A percentile compares a stretch with the other conserved stretches of the same genome.
These are phyloP conservation scores for Pholis gunnellus DNA, from an alignment of 2,113 vertebrate species.

Conservation along the genomic window DNA sequence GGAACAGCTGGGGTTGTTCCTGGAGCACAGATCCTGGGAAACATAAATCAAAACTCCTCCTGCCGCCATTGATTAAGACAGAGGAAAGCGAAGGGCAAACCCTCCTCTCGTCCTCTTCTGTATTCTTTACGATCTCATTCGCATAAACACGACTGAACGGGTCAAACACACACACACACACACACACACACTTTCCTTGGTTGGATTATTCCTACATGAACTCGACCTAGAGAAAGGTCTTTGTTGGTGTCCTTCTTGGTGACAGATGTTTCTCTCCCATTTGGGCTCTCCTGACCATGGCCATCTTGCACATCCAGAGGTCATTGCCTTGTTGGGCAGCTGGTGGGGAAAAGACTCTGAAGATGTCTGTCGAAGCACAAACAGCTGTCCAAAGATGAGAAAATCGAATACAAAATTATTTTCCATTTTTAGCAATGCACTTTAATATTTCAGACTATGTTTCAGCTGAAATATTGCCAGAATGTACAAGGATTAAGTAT, in stretches of 20 bases:
- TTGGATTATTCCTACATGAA: not conserved
- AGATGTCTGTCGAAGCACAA: not conserved
- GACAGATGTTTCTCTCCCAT: conserved; percentile 5
- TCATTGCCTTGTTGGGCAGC: not conserved
- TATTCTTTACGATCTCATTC: conserved; percentile 26
- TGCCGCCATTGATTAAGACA: conserved; percentile 33
- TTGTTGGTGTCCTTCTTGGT: conserved; percentile 3
- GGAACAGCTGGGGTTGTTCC: conserved; percentile 64
- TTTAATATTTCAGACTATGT: not conserved
- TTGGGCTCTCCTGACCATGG: conserved; percentile 28
- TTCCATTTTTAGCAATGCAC: not conserved
- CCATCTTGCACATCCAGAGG: not conserved
- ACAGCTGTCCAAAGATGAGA: not conserved
- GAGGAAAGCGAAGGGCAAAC: conserved; percentile 20
- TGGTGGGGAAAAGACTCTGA: conserved; percentile 2
- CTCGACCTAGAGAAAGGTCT: not conserved
- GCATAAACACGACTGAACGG: not conserved
- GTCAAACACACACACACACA: not conserved
- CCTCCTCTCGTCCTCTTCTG: conserved; percentile 2
- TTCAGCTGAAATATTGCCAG: not conserved
- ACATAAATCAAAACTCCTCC: conserved; percentile 63
- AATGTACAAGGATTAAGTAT: not conserved
- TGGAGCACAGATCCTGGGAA: conserved; percentile 46
- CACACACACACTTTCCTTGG: conserved; percentile 8
- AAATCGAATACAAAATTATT: not conserved